These are phyloP conservation scores for Sebastes ruberrimus DNA, from an alignment of 2,797 vertebrate genomes.

Conservation along the genomic window DNA sequence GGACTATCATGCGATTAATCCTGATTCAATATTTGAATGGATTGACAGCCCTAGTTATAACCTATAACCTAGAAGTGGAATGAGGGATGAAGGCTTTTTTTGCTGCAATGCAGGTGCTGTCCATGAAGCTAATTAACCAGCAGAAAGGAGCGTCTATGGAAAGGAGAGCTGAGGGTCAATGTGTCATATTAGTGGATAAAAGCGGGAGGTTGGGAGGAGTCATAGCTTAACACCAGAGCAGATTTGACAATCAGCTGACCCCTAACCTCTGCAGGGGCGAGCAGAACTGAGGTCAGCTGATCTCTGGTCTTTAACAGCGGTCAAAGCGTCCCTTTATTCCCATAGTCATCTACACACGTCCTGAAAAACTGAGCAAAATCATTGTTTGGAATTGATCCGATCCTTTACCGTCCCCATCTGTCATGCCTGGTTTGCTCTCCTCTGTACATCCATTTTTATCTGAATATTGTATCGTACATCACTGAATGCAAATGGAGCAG, in stretches of 20 bases:
- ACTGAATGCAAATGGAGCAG: constrained; percentile 73
- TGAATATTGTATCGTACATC: constrained; percentile 75
- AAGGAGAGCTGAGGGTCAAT: constrained; percentile 25
- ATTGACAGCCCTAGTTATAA: constrained; percentile 7
- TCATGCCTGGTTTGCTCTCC: constrained; percentile 56
- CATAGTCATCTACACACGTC: constrained; percentile 18
- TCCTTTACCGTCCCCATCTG: constrained; percentile 49
- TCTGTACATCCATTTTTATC: constrained; percentile 66
- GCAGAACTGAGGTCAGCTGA: constrained; percentile 11
- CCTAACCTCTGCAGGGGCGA: constrained; percentile 10
- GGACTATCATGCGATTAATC: rapidly evolving
- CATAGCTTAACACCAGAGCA: neutral
- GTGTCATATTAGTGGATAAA: constrained; percentile 30
- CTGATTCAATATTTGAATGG: no score
- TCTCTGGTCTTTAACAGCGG: constrained; percentile 26
- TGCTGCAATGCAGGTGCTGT: constrained; percentile 38
- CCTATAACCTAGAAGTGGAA: constrained; percentile 28
- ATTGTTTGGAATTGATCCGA: constrained; percentile 67
- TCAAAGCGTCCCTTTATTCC: constrained; percentile 10
- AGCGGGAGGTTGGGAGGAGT: neutral
- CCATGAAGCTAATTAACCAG: constrained; percentile 40
- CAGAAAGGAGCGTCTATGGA: constrained; percentile 13
- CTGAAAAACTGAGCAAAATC: constrained; percentile 60
- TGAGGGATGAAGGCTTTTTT: constrained; percentile 34
- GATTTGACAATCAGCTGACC: constrained; percentile 23